These are phyloP conservation scores for Theropithecus gelada DNA, from an alignment of 2,113 vertebrate species.

Conservation along the genomic window DNA sequence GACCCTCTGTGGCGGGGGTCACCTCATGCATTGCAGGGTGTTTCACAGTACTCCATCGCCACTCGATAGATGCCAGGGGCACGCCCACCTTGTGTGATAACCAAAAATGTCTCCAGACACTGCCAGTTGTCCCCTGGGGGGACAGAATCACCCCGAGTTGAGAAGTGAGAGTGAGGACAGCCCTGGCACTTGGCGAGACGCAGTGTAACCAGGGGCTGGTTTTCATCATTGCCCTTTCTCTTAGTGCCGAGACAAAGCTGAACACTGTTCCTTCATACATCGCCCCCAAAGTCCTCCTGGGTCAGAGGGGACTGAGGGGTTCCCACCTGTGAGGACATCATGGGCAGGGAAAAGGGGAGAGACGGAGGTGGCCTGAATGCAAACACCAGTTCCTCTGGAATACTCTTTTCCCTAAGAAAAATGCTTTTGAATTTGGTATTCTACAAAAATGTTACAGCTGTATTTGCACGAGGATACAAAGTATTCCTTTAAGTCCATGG, in stretches of 20 bases:
- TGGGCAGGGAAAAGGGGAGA: neutral
- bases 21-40: neutral
- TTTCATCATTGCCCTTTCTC: neutral
- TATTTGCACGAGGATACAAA: neutral
- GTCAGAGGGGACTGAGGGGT: neutral
- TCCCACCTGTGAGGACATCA: neutral
- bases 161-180: neutral
- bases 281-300: neutral
- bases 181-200: neutral
- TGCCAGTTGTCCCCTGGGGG: neutral
- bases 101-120: neutral
- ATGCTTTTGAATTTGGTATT: neutral
- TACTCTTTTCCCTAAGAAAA: neutral
- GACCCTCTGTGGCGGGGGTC: neutral
- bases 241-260: neutral
- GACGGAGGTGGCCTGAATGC: neutral
- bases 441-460: no score
- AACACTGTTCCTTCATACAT: no score
- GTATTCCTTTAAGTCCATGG: neutral
- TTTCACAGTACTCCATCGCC: neutral
- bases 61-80: neutral
- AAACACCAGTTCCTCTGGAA: neutral
- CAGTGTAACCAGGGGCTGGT: neutral
- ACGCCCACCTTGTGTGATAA: neutral
- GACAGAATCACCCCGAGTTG: no score